Evolutionary conservation across 2,113 vertebrate species (phyloP).

Genomic region (Cyprinodon tularosa): DNA sequence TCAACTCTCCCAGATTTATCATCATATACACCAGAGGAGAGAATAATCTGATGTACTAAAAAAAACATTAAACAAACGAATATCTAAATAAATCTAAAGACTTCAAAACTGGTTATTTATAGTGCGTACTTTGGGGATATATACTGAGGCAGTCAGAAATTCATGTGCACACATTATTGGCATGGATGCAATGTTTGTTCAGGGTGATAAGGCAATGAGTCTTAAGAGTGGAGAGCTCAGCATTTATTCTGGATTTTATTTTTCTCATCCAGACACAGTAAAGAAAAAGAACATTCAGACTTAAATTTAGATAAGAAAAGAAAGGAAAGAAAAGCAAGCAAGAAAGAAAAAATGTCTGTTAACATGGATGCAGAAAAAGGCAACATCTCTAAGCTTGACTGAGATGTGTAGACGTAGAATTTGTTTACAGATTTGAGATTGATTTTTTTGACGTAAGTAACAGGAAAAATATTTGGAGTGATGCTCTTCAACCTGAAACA

Average conservation of each 20-base stretch:
- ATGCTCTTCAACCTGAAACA: background rate
- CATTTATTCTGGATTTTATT: background rate
- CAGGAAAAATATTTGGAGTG: background rate
- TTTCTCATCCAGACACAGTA: background rate
- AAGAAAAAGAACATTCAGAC: background rate
- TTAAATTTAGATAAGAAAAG: too few relatives aligned
- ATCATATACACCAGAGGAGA: constrained; percentile 17
- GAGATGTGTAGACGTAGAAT: too few relatives aligned
- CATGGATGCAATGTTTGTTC: background rate
- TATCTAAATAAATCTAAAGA: constrained; percentile 16
- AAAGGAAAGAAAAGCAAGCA: too few relatives aligned
- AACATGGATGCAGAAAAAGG: too few relatives aligned
- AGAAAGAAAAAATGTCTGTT: too few relatives aligned
- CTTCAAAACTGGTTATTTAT: constrained; percentile 17
- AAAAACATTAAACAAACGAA: constrained; percentile 39
- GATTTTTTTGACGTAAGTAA: background rate
- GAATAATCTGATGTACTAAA: constrained; percentile 9
- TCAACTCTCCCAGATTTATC: constrained; percentile 39
- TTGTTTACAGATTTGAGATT: background rate
- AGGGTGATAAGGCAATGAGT: background rate
- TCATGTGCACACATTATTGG: background rate
- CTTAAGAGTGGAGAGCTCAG: background rate
- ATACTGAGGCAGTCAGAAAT: background rate
- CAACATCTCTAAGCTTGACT: too few relatives aligned
- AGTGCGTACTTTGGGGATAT: constrained; percentile 11